Percentiles rank a stretch among this genome's conserved stretches.
Conservation (phyloP, 2,113 vertebrate genomes). For the Lampris megalopsis region DNA sequence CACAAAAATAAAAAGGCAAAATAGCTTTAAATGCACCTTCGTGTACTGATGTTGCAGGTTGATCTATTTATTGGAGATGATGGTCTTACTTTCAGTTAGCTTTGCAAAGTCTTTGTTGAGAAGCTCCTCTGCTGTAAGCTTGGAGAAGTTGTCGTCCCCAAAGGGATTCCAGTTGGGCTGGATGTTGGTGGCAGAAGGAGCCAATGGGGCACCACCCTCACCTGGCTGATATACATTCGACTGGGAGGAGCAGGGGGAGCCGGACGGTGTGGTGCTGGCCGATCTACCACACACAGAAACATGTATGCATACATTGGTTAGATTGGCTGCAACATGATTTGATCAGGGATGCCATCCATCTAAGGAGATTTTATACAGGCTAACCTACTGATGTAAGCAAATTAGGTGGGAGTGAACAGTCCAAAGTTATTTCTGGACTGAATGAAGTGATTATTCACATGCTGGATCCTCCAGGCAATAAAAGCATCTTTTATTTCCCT, state of each 20-base stretch:
- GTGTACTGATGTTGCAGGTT: background rate
- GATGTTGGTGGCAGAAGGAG: conserved; percentile 34
- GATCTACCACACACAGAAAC: conserved; percentile 82
- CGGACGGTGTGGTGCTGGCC: conserved; percentile 96
- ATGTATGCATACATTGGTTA: conserved; percentile 21
- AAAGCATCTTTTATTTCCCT: conserved; percentile 54
- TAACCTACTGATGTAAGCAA: conserved; percentile 36
- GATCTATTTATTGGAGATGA: background rate
- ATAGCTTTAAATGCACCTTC: background rate
- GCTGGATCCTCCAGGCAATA: conserved; percentile 12
- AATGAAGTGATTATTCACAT: conserved; percentile 37
- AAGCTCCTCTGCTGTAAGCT: conserved; percentile 96
- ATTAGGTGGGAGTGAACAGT: conserved; percentile 26
- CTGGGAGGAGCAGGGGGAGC: conserved; percentile 85
- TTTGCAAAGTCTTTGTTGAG: conserved; percentile 99
- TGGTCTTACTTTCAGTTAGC: conserved; percentile 88
- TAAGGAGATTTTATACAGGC: background rate
- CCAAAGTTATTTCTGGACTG: conserved; percentile 50
- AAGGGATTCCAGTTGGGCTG: conserved; percentile 95
- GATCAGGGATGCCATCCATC: background rate
- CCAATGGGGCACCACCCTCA: conserved; percentile 38
- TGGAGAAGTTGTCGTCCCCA: conserved; percentile 98
- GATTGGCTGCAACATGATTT: conserved; percentile 8
- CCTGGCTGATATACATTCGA: conserved; percentile 81
- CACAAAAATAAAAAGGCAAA: conserved; percentile 38